These are phyloP conservation scores for Phoxinus dragarum DNA, from an alignment of 2,797 vertebrate species.

Conservation along the genomic window DNA sequence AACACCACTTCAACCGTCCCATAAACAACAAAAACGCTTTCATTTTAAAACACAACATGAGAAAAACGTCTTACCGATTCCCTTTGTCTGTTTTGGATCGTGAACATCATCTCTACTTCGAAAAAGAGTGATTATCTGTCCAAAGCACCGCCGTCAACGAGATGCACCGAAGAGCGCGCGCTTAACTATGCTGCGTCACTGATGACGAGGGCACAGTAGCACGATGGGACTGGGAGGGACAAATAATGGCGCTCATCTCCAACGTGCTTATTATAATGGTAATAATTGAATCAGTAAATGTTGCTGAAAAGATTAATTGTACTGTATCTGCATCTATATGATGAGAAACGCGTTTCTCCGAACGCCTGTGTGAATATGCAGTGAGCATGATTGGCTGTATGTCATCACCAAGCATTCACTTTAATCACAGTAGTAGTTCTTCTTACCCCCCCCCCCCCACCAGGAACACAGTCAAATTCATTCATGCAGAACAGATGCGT, in stretches of 20 bases:
- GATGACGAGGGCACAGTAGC: slow-evolving; percentile 23
- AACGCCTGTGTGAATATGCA: background rate
- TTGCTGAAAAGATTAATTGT: background rate
- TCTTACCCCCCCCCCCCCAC: background rate
- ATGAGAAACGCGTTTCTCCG: background rate
- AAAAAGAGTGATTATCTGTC: background rate
- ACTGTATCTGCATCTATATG: background rate
- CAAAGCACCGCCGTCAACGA: background rate
- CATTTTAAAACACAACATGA: background rate
- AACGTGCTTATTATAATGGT: background rate
- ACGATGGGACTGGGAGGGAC: slow-evolving; percentile 21
- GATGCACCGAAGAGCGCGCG: slow-evolving; percentile 31
- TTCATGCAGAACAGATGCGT: slow-evolving; percentile 28
- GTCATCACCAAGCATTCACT: background rate
- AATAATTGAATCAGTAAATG: background rate
- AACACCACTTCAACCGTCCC: background rate
- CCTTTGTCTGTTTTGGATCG: background rate
- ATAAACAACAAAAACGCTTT: background rate
- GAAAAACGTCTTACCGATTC: slow-evolving; percentile 30
- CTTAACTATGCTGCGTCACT: slow-evolving; percentile 36
- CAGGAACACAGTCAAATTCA: slow-evolving; percentile 21
- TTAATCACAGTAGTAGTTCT: background rate
- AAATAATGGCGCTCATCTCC: background rate
- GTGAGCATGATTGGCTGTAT: background rate
- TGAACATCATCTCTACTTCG: background rate